phyloP scores from a whole-genome alignment of 2,113 vertebrate species.

The Bujurquina vittata region DNA sequence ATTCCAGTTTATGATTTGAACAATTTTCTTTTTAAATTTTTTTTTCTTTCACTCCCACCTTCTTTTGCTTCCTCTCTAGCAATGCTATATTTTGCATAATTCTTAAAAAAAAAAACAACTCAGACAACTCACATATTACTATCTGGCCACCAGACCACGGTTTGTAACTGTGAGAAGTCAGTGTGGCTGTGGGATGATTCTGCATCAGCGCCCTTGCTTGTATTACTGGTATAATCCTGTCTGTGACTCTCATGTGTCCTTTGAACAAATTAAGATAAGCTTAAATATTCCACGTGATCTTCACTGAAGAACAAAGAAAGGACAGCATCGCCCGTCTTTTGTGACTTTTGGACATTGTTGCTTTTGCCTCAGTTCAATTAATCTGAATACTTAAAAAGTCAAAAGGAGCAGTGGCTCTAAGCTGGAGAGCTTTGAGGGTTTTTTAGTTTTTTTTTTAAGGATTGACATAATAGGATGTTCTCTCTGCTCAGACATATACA shows the following conservation, averaged over 20 bases:
- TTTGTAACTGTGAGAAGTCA: background rate
- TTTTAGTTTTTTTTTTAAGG: background rate
- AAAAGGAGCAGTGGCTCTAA: background rate
- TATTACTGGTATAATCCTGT: conserved; percentile 9
- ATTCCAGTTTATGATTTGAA: too few species aligned
- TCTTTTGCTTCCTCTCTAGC: background rate
- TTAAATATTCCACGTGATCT: conserved; percentile 4
- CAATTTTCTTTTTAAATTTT: too few species aligned
- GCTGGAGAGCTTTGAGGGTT: background rate
- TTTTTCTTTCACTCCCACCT: background rate
- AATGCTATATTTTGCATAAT: background rate
- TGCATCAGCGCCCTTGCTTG: background rate
- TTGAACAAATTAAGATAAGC: conserved; percentile 25
- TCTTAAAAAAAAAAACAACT: background rate
- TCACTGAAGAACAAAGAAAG: conserved; percentile 26
- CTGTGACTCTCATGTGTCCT: conserved; percentile 17
- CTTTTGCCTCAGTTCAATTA: background rate
- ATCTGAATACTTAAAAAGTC: background rate
- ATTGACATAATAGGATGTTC: background rate
- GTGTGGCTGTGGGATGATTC: background rate
- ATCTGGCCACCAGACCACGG: background rate
- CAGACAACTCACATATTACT: background rate
- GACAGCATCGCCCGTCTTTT: background rate
- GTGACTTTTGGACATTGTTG: background rate
- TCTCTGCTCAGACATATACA: background rate